Evolutionary conservation across 2,113 vertebrate genomes (phyloP), one percentile per base, ranked within the genome.

Genomic region (Nymphicus hollandicus): DNA sequence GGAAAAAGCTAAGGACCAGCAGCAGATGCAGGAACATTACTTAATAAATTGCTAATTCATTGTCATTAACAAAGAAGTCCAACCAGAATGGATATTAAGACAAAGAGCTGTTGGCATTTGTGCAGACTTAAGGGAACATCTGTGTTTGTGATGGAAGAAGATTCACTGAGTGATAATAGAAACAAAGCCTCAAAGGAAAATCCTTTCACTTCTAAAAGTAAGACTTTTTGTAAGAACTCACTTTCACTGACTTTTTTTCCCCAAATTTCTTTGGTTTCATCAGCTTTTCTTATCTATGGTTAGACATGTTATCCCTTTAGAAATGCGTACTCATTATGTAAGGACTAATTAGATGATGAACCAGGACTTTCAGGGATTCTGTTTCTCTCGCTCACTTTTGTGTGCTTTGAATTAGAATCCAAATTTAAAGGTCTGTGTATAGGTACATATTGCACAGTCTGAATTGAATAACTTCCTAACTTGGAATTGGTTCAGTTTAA

Each of bases 61-160:
- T 69, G 35, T 94, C 85, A 66, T 89, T 89, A 91, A 58, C 66
- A 73, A 68, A 82, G 39, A 64, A 89, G 41, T 49, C 78, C 23
- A 94, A 91, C 53, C 87, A 96, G 81, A 88, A n/a, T 94, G 87
- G 81, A 29, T 94, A 61, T 46, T 69, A 89, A 91, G 80, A 78
- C 14, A 79, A 78, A 94, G 88, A 88, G 53, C 56, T 65, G 86
- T 83, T 93, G 86, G 72, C 47, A 37, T 90, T 93, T 81, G 47
- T 29, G 69, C 61, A 86, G 86, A 33, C 47, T 81, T 81, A 31
- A 88, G 55, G 61, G 69, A 96, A 84, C 90, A 86, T 84, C 86
- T 96, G 91, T 83, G 88, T 93, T 86, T 92, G 60, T 78, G 73
- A 86, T 86, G 82, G 86, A 90, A 84, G 82, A 52, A 86, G 86